These are phyloP conservation scores for Antidorcas marsupialis DNA, from an alignment of 2,113 vertebrate species.

Conservation along the genomic window DNA sequence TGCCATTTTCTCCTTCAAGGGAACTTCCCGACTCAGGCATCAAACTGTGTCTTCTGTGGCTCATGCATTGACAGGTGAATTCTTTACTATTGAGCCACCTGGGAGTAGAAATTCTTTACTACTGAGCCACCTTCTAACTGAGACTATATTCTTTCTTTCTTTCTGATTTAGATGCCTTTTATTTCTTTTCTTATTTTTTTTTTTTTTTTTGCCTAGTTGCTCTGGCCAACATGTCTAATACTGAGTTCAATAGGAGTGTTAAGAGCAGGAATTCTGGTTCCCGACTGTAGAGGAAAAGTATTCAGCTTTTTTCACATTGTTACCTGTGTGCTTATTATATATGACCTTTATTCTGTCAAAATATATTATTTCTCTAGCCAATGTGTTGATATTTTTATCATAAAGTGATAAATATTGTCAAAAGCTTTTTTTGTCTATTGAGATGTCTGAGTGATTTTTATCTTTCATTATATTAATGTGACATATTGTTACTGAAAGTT, in stretches of 20 bases:
- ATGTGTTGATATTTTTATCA: background rate
- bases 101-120: background rate
- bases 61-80: background rate
- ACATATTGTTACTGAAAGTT: background rate
- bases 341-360: background rate
- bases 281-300: background rate
- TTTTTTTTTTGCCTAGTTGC: background rate
- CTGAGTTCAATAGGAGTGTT: background rate
- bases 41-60: background rate
- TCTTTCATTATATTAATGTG: background rate
- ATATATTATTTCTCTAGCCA: background rate
- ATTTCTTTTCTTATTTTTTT: no score
- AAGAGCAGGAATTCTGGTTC: background rate
- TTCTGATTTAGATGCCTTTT: background rate
- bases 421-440: background rate
- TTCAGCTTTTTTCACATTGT: background rate
- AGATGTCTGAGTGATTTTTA: background rate
- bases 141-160: background rate
- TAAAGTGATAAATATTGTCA: background rate
- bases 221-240: background rate
- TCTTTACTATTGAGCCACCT: background rate
- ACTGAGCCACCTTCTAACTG: background rate
- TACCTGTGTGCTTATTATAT: background rate
- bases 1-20: background rate
- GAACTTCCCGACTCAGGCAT: background rate